These are phyloP conservation scores for Venustaconcha ellipsiformis DNA, from an alignment of 1,140 invertebrate species.

Conservation along the genomic window DNA sequence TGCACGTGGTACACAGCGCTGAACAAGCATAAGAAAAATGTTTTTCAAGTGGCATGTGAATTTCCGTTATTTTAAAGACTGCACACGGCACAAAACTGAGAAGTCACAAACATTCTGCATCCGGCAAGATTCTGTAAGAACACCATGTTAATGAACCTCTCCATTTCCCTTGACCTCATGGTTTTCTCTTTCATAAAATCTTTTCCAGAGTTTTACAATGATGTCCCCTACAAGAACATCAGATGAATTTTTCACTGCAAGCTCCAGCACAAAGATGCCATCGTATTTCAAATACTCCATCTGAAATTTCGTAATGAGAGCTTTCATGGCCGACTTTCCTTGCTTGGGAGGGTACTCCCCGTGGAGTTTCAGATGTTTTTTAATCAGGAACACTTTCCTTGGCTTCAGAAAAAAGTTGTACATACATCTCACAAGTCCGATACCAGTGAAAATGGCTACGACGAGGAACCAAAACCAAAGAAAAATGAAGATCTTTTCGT, in stretches of 20 bases:
- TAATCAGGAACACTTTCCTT: constrained; percentile 59
- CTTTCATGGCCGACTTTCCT: constrained; percentile 48
- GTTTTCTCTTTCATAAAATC: too few species aligned
- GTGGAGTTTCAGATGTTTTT: constrained; percentile 63
- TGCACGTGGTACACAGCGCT: too few species aligned
- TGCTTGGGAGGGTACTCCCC: constrained; percentile 44
- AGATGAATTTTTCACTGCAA: constrained; percentile 60
- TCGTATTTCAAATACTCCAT: constrained; percentile 58
- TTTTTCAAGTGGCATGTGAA: too few species aligned
- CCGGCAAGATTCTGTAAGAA: too few species aligned
- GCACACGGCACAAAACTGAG: too few species aligned
- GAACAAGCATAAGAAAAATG: too few species aligned
- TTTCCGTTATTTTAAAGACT: too few species aligned
- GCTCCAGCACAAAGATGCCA: constrained; percentile 56
- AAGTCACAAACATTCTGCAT: too few species aligned
- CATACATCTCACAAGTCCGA: constrained; percentile 60
- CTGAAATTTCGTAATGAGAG: constrained; percentile 46
- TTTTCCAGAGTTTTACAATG: not conserved
- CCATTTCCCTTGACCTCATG: too few species aligned
- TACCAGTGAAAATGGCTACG: constrained; percentile 67
- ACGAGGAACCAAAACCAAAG: constrained; percentile 73
- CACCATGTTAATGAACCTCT: too few species aligned
- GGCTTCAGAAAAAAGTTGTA: constrained; percentile 54
- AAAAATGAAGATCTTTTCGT: constrained; percentile 73
- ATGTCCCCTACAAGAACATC: constrained; percentile 61